Evolutionary conservation across 2,888 invertebrate genomes (phyloP).

Genomic region (Folsomia manolachei): DNA sequence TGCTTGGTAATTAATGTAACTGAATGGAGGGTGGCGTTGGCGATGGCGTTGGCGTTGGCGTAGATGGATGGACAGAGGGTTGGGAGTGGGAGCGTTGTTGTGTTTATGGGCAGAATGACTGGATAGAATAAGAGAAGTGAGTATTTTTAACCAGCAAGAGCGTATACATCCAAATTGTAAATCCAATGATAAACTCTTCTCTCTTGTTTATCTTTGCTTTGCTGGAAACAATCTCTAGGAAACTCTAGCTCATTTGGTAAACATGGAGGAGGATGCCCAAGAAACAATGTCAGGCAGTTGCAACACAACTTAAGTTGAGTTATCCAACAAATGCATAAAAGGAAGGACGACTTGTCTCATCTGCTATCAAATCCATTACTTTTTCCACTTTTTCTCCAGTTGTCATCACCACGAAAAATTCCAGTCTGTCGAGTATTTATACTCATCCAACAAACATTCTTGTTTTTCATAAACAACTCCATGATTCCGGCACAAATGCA

Average conservation of each 20-base stretch:
- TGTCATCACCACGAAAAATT: not conserved
- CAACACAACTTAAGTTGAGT: too few species aligned
- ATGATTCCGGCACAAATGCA: not conserved
- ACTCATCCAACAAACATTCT: not conserved
- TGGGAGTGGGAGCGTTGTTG: not conserved
- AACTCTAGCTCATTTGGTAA: slow-evolving; percentile 39
- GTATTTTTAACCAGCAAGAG: slow-evolving; percentile 30
- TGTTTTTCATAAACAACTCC: not conserved
- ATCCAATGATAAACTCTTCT: slow-evolving; percentile 30
- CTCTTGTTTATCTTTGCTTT: slow-evolving; percentile 44
- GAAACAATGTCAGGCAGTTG: not conserved
- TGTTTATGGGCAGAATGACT: too few species aligned
- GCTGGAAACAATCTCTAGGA: slow-evolving; percentile 36
- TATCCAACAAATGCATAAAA: too few species aligned
- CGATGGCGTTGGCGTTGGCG: too few species aligned
- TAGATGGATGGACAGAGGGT: too few species aligned
- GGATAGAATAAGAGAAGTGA: not conserved
- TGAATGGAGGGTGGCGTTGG: too few species aligned
- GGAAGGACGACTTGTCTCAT: slow-evolving; percentile 24
- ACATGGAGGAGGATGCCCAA: slow-evolving; percentile 28
- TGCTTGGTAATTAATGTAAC: too few species aligned
- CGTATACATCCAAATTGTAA: not conserved
- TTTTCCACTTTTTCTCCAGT: not conserved
- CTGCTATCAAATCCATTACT: slow-evolving; percentile 14
- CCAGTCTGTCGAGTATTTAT: too few species aligned